Evolutionary conservation across 2,888 invertebrate species (phyloP).

Genomic region (Leptarthrus brevirostris): DNA sequence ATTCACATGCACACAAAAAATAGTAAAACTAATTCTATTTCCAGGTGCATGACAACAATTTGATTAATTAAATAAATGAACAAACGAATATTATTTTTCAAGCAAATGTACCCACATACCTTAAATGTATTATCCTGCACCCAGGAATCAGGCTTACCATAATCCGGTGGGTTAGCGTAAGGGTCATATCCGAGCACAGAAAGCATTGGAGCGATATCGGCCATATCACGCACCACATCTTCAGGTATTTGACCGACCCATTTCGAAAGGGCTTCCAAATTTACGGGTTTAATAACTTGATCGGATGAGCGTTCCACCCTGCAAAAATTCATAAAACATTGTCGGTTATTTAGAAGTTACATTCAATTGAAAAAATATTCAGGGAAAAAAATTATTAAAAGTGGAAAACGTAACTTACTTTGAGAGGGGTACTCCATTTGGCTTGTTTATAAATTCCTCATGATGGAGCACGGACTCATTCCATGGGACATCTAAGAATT

Average conservation of each 20-base stretch:
- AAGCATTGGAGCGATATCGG: constrained; percentile 94
- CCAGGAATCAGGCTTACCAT: constrained; percentile 84
- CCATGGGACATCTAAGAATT: constrained; percentile 94
- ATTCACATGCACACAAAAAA: too few species aligned
- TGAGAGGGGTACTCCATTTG: constrained; percentile 92
- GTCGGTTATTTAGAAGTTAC: not conserved
- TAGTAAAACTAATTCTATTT: too few species aligned
- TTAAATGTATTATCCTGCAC: constrained; percentile 76
- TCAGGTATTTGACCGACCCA: constrained; percentile 91
- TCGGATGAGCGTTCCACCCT: constrained; percentile 98
- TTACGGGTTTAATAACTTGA: constrained; percentile 98
- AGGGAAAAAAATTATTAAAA: constrained; percentile 19
- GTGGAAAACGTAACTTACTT: constrained; percentile 74
- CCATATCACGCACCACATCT: constrained; percentile 93
- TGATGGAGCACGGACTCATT: constrained; percentile 96
- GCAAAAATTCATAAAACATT: constrained; percentile 61
- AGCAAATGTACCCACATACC: constrained; percentile 59
- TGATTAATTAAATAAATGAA: too few species aligned
- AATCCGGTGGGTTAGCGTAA: constrained; percentile 94
- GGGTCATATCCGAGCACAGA: constrained; percentile 94
- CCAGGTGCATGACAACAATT: too few species aligned
- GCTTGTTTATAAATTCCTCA: constrained; percentile 96
- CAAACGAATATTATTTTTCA: constrained; percentile 50
- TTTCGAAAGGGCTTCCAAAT: constrained; percentile 92
- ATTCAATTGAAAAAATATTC: not conserved